Evolutionary conservation across 1,140 invertebrate genomes (phyloP).

Genomic region (Apolygus lucorum): DNA sequence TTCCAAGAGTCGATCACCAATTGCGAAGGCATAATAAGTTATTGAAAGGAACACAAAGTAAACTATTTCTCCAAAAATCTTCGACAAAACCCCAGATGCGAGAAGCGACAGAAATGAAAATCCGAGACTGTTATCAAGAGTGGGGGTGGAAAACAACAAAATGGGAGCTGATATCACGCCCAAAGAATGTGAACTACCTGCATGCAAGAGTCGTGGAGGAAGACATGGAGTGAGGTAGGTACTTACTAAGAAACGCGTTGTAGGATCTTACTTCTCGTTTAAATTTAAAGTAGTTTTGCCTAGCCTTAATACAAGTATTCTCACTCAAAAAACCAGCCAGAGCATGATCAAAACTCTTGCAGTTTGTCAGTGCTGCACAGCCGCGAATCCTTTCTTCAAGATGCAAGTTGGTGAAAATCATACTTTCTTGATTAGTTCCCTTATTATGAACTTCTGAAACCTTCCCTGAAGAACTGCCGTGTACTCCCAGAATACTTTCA

Average conservation of each 20-base stretch:
- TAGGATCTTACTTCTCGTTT: background rate
- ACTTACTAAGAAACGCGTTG: background rate
- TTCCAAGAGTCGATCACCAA: constrained; percentile 25
- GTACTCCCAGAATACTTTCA: no score
- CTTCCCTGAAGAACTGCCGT: no score
- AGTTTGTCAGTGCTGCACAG: background rate
- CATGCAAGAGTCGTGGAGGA: background rate
- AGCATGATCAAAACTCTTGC: background rate
- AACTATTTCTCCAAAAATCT: background rate
- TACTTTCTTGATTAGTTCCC: no score
- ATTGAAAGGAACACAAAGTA: background rate
- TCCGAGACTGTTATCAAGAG: background rate
- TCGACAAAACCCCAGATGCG: background rate
- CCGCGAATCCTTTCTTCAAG: background rate
- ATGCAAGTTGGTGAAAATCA: no score
- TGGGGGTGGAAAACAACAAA: no score
- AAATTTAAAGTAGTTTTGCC: background rate
- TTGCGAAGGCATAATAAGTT: constrained; percentile 22
- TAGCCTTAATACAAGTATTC: background rate
- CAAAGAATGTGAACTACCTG: no score
- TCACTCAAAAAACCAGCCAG: background rate
- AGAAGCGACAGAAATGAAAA: no score
- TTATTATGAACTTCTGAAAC: no score
- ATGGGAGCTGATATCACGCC: no score
- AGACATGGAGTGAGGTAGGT: background rate